Conservation (phyloP, 2,113 vertebrate genomes). For the Motacilla alba region DNA sequence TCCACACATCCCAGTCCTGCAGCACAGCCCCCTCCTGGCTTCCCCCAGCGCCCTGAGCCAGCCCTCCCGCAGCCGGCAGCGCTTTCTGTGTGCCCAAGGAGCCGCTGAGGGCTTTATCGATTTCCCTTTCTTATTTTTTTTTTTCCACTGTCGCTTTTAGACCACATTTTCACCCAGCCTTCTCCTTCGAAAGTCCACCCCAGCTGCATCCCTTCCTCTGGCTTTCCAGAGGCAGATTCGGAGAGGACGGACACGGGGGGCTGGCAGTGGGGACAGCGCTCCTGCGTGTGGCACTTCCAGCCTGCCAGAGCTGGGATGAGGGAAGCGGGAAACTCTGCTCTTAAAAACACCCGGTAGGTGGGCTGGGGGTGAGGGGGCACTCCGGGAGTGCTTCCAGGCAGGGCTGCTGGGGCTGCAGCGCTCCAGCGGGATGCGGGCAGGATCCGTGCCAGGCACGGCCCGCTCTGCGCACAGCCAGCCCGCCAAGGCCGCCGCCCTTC, state of each 20-base stretch:
- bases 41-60: neutral
- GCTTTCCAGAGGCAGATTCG: neutral
- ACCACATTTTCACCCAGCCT: neutral
- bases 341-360: neutral
- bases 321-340: neutral
- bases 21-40: neutral
- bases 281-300: neutral
- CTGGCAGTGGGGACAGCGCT: neutral
- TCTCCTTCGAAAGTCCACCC: neutral
- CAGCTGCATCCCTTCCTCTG: neutral
- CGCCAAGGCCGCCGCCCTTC: neutral
- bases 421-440: neutral
- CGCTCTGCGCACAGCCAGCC: neutral
- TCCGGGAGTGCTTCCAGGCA: neutral
- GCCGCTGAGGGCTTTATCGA: neutral
- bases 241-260: neutral
- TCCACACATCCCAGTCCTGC: fast-evolving
- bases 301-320: neutral
- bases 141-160: neutral
- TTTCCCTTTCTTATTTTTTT: neutral
- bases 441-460: constrained; percentile 19
- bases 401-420: neutral
- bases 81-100: neutral
- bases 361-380: neutral
- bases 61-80: neutral